A percentile compares a stretch with the other conserved stretches of the same genome.
phyloP scores from a whole-genome alignment of 2,888 invertebrate genomes.

The Dicyrtoma fusca region DNA sequence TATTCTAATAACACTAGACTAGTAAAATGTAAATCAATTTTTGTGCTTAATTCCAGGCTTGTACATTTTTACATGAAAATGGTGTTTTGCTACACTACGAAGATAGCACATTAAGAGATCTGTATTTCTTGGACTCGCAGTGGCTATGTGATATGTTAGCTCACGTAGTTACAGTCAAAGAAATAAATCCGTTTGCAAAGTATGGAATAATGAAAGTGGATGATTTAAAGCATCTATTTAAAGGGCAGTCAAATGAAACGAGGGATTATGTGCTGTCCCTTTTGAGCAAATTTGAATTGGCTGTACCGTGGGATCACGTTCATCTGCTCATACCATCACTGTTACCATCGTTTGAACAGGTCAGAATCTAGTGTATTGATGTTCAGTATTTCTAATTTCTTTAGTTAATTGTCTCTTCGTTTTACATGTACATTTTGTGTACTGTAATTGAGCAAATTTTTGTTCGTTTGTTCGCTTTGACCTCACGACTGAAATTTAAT shows the following conservation, averaged over 20 bases:
- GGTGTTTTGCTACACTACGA: conserved; percentile 93
- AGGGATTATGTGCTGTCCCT: conserved; percentile 85
- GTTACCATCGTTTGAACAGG: conserved; percentile 76
- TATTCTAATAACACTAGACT: too few species aligned
- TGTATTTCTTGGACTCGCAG: conserved; percentile 96
- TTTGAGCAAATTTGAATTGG: conserved; percentile 95
- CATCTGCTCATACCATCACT: conserved; percentile 89
- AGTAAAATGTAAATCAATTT: too few species aligned
- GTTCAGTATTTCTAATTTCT: too few species aligned
- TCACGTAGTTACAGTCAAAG: conserved; percentile 88
- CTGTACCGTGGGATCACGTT: conserved; percentile 91
- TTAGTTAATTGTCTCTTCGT: too few species aligned
- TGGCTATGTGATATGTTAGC: conserved; percentile 98
- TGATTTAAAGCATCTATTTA: conserved; percentile 89
- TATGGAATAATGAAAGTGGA: conserved; percentile 93
- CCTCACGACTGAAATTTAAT: too few species aligned
- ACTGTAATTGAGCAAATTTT: too few species aligned
- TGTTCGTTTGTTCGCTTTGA: too few species aligned
- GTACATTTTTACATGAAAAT: conserved; percentile 96
- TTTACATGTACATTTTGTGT: too few species aligned
- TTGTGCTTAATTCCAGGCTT: conserved; percentile 81
- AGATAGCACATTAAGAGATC: conserved; percentile 88
- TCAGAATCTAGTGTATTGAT: too few species aligned
- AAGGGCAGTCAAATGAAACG: conserved; percentile 69
- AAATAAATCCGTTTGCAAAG: conserved; percentile 92